phyloP scores from a whole-genome alignment of 2,888 invertebrate genomes.

The Cheilosia pagana region DNA sequence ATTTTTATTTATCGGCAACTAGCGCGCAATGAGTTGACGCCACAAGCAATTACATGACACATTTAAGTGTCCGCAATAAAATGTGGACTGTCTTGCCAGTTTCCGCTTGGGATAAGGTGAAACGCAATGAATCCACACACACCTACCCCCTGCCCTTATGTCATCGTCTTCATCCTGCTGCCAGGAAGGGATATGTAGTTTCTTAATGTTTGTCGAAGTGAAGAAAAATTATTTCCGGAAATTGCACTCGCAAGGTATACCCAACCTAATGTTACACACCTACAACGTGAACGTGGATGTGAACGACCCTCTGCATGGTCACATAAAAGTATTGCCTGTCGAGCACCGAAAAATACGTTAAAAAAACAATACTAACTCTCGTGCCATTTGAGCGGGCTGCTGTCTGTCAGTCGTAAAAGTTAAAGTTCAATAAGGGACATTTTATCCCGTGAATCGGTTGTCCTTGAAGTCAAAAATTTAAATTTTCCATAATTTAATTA shows the following conservation, averaged over 20 bases:
- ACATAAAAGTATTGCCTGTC: slow-evolving; percentile 40
- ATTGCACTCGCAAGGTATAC: slow-evolving; percentile 18
- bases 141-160: slow-evolving; percentile 7
- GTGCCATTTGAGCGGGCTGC: slow-evolving; percentile 33
- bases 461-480: slow-evolving; percentile 2
- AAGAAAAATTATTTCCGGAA: slow-evolving; percentile 23
- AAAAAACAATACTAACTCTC: slow-evolving; percentile 29
- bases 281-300: not conserved
- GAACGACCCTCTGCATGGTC: not conserved
- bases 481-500: slow-evolving; percentile 49
- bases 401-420: slow-evolving; percentile 39
- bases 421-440: slow-evolving; percentile 28
- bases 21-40: not conserved
- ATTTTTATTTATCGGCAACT: slow-evolving; percentile 14
- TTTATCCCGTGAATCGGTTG: not conserved
- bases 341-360: slow-evolving; percentile 28
- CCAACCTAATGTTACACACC: too few species aligned
- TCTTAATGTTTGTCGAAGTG: slow-evolving; percentile 14
- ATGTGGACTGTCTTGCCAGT: slow-evolving; percentile 8
- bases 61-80: slow-evolving; percentile 15
- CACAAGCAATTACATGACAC: slow-evolving; percentile 8
- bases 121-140: not conserved
- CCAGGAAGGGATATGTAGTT: not conserved
- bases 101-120: slow-evolving; percentile 10
- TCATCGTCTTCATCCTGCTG: too few species aligned